Base-by-base conservation (phyloP, 2,888 invertebrate genomes). In the Saturnia japonica region DNA sequence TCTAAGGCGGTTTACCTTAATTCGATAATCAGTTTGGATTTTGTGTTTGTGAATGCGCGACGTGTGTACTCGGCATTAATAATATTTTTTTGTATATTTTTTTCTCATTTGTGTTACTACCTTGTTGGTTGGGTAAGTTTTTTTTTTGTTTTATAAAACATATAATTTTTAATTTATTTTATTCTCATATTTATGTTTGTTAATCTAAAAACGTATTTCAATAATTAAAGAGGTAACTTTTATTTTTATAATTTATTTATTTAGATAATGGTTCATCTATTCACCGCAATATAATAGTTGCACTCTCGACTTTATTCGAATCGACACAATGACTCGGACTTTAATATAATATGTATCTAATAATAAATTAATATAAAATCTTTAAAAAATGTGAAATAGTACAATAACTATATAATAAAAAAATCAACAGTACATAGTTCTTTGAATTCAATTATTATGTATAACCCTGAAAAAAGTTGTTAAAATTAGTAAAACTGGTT, bases 41-140 rank as follows among this genome's bases (percentile, higher is more conserved):
- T 84, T 86, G 93, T 90, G 86, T 78, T 84, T 86, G 88, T 89
- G 91, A 75, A 83, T 79, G 78, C 74, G 79, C 74, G 91, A 88
- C 93, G 93, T 90, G 87, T 83, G 77, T 74, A 72, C 76, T 71
- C 75, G 73, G 74, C 74, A 71, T 73, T 75, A 76, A 78, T 75
- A 73, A 73, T 73, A 68, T 74, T 71, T 54, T 71, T 71, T 72
- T 74, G 40, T 74, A 73, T 22, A 19, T 22, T 54, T 54, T 54
- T 54, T 54, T 54, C 7, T 22, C 22, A 74, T 70, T 67, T 60
- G 64, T 57, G 60, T 70, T 4, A 11, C 43, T 60, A 45, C 22
- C 45, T 60, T 68, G 19, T 47, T 22, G 19, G 45, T 67, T 68
- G 28, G 68, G 68, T 68, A 68, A 68, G 68, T 47, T 28, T 47